Evolutionary conservation across 2,888 invertebrate species (phyloP), one percentile per base, ranked within the genome.

Genomic region (Byasa hedistus): DNA sequence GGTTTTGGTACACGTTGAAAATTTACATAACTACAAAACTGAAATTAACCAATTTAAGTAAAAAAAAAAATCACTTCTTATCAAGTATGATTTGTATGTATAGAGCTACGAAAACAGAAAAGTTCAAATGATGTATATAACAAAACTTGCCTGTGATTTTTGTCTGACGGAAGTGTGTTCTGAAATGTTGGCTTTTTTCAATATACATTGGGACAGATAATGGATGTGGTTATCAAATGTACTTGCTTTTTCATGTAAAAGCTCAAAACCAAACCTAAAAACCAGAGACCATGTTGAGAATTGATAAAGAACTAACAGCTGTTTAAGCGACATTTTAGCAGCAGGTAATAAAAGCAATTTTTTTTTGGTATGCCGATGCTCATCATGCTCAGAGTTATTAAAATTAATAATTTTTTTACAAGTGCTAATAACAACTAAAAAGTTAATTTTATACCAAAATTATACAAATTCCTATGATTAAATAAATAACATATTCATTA

Each of bases 201-300:
- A 84, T 48, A 92, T 87, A 73, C 84, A 87, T 70, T 87, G 87
- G 2, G 92, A 90, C 73, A 91, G 69, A 74, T 91, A 92, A 48
- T 80, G 80, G 55, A 92, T 91, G 71, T 92, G 89, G 69, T 79
- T 87, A 73, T 92, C 91, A 68, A 83, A 87, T 61, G 79, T 81
- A 69, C 82, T 81, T 10, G 89, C 89, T 76, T 91, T 92, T 71
- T 92, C 92, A 54, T 91, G 89, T 1, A 92, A 83, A 23, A 92
- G 73, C 73, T 92, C 92, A 74, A 91, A 92, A 39, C 92, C 92
- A 76, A 90, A 89, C 86, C 92, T 92, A 32, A 59, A 67, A 69
- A 39, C 32, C 44, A n/a, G 15, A 58, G 10, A 15, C 3, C 39
- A 22, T 58, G 8, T 19, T 32, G 32, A 27, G 32, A 32, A 21